Conservation (phyloP, 2,113 vertebrate species). For the Dicaeum eximium region DNA sequence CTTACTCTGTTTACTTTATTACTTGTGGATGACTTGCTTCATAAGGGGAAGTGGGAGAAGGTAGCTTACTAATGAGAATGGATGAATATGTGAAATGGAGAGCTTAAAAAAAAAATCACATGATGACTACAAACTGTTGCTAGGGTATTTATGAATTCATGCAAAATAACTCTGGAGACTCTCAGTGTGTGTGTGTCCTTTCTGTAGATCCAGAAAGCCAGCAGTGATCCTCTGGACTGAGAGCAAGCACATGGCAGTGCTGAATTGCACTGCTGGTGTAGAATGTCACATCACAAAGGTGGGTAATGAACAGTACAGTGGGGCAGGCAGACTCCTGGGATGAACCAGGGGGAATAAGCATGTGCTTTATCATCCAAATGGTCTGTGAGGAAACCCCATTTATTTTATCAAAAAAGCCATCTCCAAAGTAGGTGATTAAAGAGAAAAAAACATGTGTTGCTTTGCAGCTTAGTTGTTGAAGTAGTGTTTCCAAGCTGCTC, state of each 20-base stretch:
- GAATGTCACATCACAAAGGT: not conserved
- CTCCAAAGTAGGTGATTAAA: not conserved
- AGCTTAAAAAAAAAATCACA: not conserved
- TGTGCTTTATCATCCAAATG: not conserved
- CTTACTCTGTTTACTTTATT: not conserved
- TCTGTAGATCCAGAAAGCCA: not conserved
- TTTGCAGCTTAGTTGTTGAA: constrained; percentile 17
- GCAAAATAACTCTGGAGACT: not conserved
- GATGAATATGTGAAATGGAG: not conserved
- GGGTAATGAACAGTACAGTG: not conserved
- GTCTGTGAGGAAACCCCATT: not conserved
- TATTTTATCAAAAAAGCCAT: not conserved
- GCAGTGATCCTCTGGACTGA: not conserved
- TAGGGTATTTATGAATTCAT: not conserved
- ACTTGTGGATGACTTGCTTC: not conserved
- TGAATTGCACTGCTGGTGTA: not conserved
- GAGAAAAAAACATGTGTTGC: not conserved
- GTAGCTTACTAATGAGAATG: not conserved
- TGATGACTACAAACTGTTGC: not conserved
- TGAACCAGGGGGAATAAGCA: not conserved
- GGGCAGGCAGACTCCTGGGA: not conserved
- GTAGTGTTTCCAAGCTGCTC: constrained; percentile 40
- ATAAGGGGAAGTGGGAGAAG: not conserved
- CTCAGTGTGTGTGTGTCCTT: not conserved
- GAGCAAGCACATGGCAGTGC: not conserved